A percentile compares a stretch with the other conserved stretches of the same genome.
Evolutionary conservation across 2,888 invertebrate genomes (phyloP).

Genomic region (Digitonthophagus gazella): DNA sequence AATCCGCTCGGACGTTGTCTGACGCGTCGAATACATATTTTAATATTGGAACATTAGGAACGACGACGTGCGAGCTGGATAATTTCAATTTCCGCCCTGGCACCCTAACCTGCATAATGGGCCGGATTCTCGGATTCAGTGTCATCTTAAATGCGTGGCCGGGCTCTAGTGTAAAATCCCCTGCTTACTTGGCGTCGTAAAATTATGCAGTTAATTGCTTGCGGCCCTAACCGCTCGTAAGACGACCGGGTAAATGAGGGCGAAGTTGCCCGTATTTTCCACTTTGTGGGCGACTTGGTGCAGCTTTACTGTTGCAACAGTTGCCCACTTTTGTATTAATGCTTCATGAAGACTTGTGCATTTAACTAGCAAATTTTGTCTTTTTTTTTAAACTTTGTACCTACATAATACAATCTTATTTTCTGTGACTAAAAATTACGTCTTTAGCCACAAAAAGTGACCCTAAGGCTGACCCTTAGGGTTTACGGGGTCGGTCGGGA

Average conservation of each 20-base stretch:
- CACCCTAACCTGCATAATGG: background rate
- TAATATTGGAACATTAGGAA: background rate
- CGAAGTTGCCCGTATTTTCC: background rate
- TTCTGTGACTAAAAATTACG: conserved; percentile 44
- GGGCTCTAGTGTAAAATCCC: conserved; percentile 34
- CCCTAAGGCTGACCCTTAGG: conserved; percentile 42
- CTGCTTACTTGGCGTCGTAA: conserved; percentile 40
- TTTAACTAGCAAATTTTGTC: no score
- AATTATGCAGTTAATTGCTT: conserved; percentile 53
- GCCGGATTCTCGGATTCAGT: no score
- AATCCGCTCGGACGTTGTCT: conserved; percentile 3
- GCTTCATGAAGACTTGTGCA: no score
- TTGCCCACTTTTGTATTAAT: background rate
- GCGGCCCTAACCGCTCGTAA: conserved; percentile 39
- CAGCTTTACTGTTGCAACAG: background rate
- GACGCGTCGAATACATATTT: background rate
- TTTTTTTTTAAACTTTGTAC: no score
- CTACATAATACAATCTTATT: background rate
- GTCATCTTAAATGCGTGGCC: background rate
- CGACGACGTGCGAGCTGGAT: background rate
- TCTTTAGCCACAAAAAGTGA: conserved; percentile 50
- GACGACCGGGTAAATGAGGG: conserved; percentile 18
- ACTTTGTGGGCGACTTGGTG: background rate
- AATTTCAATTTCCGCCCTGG: background rate
- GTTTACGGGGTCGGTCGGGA: conserved; percentile 44